Conservation (phyloP, 2,113 vertebrate species). For the Columbina picui region DNA sequence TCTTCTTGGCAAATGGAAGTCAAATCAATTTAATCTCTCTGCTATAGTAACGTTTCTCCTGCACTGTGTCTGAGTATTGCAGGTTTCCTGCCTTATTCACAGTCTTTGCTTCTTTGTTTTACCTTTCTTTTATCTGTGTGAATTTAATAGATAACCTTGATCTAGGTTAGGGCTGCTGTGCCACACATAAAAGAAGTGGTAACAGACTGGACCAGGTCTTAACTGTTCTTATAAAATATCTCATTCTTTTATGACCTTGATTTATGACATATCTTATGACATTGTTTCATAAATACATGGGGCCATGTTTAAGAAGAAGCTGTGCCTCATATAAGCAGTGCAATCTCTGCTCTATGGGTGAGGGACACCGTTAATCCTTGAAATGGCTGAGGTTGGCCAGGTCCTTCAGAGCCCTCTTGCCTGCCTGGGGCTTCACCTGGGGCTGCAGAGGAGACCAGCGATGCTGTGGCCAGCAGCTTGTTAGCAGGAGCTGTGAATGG, state of each 20-base stretch:
- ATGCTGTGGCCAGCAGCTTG: background rate
- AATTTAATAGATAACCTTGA: background rate
- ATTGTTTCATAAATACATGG: background rate
- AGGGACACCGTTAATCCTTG: background rate
- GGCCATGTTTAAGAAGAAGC: background rate
- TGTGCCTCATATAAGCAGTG: background rate
- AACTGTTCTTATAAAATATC: background rate
- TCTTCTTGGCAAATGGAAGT: background rate
- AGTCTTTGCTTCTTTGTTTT: background rate
- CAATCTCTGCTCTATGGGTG: background rate
- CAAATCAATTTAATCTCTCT: background rate
- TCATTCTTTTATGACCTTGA: background rate
- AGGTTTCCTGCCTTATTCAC: background rate
- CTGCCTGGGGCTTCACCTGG: background rate
- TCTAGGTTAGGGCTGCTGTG: background rate
- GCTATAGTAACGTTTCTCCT: background rate
- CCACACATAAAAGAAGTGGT: background rate
- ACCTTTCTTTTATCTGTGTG: background rate
- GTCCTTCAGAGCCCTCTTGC: accelerated
- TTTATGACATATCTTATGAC: background rate
- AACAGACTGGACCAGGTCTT: background rate
- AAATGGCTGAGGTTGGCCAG: accelerated
- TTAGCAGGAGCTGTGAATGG: background rate
- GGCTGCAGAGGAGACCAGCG: background rate
- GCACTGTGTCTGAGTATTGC: background rate